Base-by-base conservation (phyloP, 2,113 vertebrate genomes). In the Mionectes macconnelli region DNA sequence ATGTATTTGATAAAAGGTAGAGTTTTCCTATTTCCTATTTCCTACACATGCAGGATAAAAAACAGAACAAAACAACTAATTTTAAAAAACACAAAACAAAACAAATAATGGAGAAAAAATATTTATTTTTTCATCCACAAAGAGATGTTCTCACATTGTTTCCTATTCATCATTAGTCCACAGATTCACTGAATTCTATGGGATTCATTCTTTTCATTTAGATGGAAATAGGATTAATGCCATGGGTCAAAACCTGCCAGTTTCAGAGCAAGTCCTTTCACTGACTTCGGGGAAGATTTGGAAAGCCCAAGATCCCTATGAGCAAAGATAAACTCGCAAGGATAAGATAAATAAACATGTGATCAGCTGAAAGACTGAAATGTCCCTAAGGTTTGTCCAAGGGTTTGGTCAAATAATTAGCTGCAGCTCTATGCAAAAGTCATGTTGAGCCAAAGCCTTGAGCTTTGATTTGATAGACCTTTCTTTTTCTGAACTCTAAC, bases 401-500 rank as follows among this genome's bases (percentile, higher is more conserved):
- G 86, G 67, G 39, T 63, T 94, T 88, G 73, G 53, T 92, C 74
- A 94, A 93, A 86, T 81, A 62, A 84, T 93, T 90, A 89, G 62
- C 75, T 94, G 83, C 42, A 91, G 59, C 91, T 95, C 73, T 91
- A 87, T 81, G 67, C 91, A 95, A 95, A 94, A 95, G 74, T 81
- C 87, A 85, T 33, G 44, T 60, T 85, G 88, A 97, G 80, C 69
- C 90, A 94, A 97, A 96, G 72, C 55, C 94, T 93, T 84, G 74
- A 90, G 90, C 87, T 96, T 94, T 93, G 86, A 91, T 84, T 95
- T 95, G 80, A 94, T 77, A 83, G 28, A 76, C 50, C 45, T 95
- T 95, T 96, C 55, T 89, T 96, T 95, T 90, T 79, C 74, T 94
- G 79, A 97, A 95, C 77, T 64, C 47, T 83, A 77, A 91, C 37